A percentile compares a stretch with the other conserved stretches of the same genome.
Evolutionary conservation across 2,113 vertebrate species (phyloP).

Genomic region (Caracal caracal): DNA sequence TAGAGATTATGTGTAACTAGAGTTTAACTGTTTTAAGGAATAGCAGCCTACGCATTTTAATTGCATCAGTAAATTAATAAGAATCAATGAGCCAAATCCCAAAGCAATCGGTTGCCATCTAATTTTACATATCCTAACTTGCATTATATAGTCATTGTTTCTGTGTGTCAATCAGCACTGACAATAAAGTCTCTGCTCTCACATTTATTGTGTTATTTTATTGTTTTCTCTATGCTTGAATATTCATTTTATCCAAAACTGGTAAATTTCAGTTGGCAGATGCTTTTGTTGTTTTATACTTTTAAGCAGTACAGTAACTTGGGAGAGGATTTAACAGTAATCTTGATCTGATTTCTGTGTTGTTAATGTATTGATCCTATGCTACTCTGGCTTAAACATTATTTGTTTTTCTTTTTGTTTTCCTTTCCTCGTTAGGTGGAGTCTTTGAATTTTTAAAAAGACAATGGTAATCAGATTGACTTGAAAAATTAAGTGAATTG

Average conservation of each 20-base stretch:
- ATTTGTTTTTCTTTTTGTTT: slow-evolving; percentile 58
- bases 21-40: background rate
- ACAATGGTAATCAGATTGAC: slow-evolving; percentile 78
- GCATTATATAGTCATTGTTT: background rate
- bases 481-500: slow-evolving; percentile 84
- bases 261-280: background rate
- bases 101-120: background rate
- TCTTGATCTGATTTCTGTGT: background rate
- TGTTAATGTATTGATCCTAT: background rate
- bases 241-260: slow-evolving; percentile 14
- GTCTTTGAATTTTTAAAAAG: slow-evolving; percentile 68
- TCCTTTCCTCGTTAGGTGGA: slow-evolving; percentile 82
- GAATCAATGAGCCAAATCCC: slow-evolving; percentile 8
- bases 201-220: background rate
- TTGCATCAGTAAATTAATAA: background rate
- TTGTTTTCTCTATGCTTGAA: slow-evolving; percentile 29
- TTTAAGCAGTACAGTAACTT: background rate
- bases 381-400: slow-evolving; percentile 46
- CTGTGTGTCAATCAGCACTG: background rate
- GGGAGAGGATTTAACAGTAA: background rate
- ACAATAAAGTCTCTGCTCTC: slow-evolving; percentile 20
- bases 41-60: background rate
- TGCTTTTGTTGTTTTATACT: slow-evolving; percentile 36
- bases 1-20: background rate
- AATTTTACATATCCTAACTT: slow-evolving; percentile 12